Evolutionary conservation across 2,797 vertebrate species (phyloP), one percentile per base, ranked within the genome.

Genomic region (Sebastes steindachneri): DNA sequence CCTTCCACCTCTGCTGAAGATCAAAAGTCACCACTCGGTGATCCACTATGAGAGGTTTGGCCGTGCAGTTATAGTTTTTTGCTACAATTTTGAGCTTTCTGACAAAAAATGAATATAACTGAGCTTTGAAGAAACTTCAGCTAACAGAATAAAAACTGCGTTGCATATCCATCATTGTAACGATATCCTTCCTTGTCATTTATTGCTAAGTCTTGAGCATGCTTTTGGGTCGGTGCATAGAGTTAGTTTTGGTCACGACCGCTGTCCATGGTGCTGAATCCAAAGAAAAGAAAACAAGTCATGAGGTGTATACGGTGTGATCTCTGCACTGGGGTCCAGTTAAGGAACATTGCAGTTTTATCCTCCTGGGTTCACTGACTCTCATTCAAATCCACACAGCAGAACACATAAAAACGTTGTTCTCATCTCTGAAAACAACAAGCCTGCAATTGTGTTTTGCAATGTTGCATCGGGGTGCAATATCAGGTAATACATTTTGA

Each of bases 261-360:
- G 15, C 60, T 54, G 73, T 71, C 60, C 60, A 66, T 4, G 55
- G 45, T 25, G 55, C 73, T 82, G 55, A 72, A 55, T 19, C 31
- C 19, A 28, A 19, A 33, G 14, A 17, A 70, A 45, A 31, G 37
- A 23, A 53, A 62, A 37, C 1, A 26, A 60, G n/a, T 48, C 10
- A 67, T 51, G 48, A 62, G 3, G 4, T 0, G 3, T 37, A 41
- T 41, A 1, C 8, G 9, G 37, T 63, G 17, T 33, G 7, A 37
- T 73, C 14, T 23, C 37, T 41, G 25, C 48, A 41, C 12, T 51
- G 66, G 25, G 51, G 31, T 67, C 55, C 45, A 71, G 19, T 58
- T 54, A 37, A 68, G 3, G 11, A 33, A 26, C 51, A 55, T 74
- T 31, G 33, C 14, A 68, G 29, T 62, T 71, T 10, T 67, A 54